Base-by-base conservation (phyloP, 2,888 invertebrate species). In the Idaea straminata region DNA sequence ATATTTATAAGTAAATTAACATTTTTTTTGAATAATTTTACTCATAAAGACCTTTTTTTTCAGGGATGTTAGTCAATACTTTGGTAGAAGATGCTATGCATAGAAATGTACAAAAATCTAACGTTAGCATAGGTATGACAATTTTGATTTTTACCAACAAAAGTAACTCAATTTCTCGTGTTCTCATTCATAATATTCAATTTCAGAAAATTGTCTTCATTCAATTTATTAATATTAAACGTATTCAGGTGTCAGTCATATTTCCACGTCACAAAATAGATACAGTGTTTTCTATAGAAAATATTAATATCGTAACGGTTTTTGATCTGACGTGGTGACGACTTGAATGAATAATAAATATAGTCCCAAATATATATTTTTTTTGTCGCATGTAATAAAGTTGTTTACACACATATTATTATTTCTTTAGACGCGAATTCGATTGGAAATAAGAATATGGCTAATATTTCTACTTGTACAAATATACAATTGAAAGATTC, bases 401-500 rank as follows among this genome's bases (percentile, higher is more conserved):
- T 68, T 69, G 65, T 66, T 69, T 65, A 69, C 67, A 63, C 47
- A 64, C 59, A 57, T 65, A 66, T 68, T 70, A 63, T 68, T 71
- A 61, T 69, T 69, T 61, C 66, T 70, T 65, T 62, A 73, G 71
- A 71, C 58, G 66, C 69, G 64, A 68, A 70, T 69, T 66, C 72
- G 65, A 70, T 70, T 65, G 69, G 68, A 72, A 69, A 64, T 68
- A 69, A 72, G 66, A 67, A 67, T 66, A 68, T 62, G 64, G 66
- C 67, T 69, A 69, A 72, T 69, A 72, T 71, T 66, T 71, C 69
- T 65, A 73, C 70, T 69, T 69, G 62, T 68, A 70, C 72, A 64
- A 68, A 68, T 62, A 68, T 63, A 63, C 63, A 65, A 60, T 69
- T 66, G 65, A 71, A 64, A 62, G 69, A 66, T 63, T 64, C 67